Conservation (phyloP, 2,113 vertebrate species). For the Onychostoma macrolepis region DNA sequence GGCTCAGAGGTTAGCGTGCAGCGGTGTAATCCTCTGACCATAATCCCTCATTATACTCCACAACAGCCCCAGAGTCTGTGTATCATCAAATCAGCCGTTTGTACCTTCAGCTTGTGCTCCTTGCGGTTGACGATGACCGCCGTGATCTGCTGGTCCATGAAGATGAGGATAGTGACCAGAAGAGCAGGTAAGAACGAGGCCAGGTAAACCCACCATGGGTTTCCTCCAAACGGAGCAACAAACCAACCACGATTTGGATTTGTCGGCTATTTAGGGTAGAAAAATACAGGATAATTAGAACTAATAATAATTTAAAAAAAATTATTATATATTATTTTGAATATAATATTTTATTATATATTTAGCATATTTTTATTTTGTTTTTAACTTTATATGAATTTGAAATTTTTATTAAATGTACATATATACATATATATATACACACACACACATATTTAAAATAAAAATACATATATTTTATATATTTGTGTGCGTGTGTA, state of each 20-base stretch:
- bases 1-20: not conserved
- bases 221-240: slow-evolving; percentile 89
- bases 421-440: no score
- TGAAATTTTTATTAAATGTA: no score
- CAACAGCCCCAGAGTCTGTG: not conserved
- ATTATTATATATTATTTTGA: no score
- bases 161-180: slow-evolving; percentile 96
- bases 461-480: no score
- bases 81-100: no score
- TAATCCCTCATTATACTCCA: slow-evolving; percentile 15
- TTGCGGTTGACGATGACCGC: slow-evolving; percentile 98
- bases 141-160: slow-evolving; percentile 99
- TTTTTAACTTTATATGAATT: no score
- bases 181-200: slow-evolving; percentile 90
- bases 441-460: no score
- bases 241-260: slow-evolving; percentile 89
- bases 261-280: slow-evolving; percentile 81
- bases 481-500: no score
- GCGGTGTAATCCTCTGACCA: not conserved
- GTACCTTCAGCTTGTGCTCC: slow-evolving; percentile 92
- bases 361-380: no score
- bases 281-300: not conserved
- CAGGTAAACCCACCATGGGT: slow-evolving; percentile 97
- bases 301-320: not conserved
- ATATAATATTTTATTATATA: no score